Evolutionary conservation across 2,113 vertebrate genomes (phyloP).

Genomic region (Microtus richardsoni): DNA sequence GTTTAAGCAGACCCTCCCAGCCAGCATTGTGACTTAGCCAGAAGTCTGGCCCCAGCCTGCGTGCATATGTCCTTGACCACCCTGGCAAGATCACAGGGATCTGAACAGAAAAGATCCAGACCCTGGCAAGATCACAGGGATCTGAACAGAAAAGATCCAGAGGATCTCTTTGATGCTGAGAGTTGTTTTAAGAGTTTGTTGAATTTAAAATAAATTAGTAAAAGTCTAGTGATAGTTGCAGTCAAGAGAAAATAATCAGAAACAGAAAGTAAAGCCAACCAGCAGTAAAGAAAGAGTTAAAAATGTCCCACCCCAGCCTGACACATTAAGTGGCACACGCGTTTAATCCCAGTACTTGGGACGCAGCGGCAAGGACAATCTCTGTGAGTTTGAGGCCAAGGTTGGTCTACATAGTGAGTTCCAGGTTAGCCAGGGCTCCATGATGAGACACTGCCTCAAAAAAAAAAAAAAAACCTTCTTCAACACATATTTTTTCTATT

Average conservation of each 20-base stretch:
- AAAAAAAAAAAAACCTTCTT: too few species aligned
- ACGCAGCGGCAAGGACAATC: background rate
- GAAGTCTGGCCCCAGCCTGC: background rate
- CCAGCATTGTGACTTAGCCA: background rate
- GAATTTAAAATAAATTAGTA: slow-evolving; percentile 32
- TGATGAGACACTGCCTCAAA: background rate
- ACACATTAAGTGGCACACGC: background rate
- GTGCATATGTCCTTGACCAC: background rate
- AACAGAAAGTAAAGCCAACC: slow-evolving; percentile 34
- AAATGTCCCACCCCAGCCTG: background rate
- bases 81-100: background rate
- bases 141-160: too few species aligned
- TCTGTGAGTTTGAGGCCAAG: background rate
- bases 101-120: too few species aligned
- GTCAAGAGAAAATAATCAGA: slow-evolving; percentile 13
- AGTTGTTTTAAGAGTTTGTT: background rate
- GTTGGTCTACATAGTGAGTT: background rate
- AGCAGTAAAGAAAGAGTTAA: slow-evolving; percentile 39
- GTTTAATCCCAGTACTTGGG: background rate
- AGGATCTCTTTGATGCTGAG: slow-evolving; percentile 26
- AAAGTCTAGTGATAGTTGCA: background rate
- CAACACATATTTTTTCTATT: background rate
- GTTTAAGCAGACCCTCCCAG: background rate
- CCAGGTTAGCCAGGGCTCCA: background rate
- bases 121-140: too few species aligned